These are phyloP conservation scores for Conus ventricosus DNA, from an alignment of 1,140 invertebrate genomes.

Conservation along the genomic window DNA sequence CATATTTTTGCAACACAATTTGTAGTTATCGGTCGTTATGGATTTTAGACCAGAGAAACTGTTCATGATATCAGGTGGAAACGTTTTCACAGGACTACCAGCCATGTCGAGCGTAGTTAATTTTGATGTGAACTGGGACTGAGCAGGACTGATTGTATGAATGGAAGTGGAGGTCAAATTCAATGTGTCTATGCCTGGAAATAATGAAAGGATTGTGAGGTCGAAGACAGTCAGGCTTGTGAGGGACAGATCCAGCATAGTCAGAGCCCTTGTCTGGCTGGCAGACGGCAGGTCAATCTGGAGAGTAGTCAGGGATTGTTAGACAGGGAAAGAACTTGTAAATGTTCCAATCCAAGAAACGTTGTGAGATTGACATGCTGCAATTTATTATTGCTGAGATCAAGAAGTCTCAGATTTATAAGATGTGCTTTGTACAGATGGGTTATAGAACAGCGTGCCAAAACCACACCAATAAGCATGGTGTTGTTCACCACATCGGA, in stretches of 20 bases:
- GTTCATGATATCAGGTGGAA: too few species aligned
- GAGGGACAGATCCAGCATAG: background rate
- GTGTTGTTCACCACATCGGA: background rate
- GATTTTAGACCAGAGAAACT: too few species aligned
- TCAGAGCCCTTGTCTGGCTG: background rate
- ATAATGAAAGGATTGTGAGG: background rate
- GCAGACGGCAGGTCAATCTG: background rate
- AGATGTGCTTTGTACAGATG: background rate
- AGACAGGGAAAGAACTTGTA: background rate
- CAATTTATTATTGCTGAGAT: conserved; percentile 10
- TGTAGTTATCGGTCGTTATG: too few species aligned
- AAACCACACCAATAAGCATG: conserved; percentile 19
- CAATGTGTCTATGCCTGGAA: background rate
- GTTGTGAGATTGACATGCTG: background rate
- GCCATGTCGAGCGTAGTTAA: too few species aligned
- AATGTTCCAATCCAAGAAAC: background rate
- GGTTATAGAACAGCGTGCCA: background rate
- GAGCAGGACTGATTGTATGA: background rate
- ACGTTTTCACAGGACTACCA: too few species aligned
- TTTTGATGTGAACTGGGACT: too few species aligned
- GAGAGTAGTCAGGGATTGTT: background rate
- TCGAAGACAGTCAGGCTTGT: background rate
- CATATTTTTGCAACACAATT: too few species aligned
- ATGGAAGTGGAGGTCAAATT: background rate
- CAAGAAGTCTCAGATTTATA: conserved; percentile 29